Evolutionary conservation across 1,140 invertebrate genomes (phyloP), one percentile per base, ranked within the genome.

Genomic region (Penaeus japonicus): DNA sequence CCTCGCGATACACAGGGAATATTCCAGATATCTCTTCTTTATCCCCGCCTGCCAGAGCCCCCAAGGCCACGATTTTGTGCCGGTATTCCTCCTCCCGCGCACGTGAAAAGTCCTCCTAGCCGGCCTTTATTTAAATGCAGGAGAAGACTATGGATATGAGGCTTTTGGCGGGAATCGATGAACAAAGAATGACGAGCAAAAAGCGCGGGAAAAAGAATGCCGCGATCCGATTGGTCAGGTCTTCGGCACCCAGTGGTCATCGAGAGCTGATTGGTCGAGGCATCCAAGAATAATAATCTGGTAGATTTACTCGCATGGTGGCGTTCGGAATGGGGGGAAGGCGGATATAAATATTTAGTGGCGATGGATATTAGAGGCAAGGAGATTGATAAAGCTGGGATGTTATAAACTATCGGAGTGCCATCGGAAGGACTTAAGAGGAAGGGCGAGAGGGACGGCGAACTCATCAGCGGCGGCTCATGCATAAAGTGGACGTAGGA

Each of bases 131-230:
- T 88, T 88, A 88, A 88, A 88, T 88, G 87, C 87, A 88, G 87
- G 87, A 88, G 80, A 57, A 88, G 87, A 73, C 87, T 88, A 83
- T 75, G 87, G 87, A 88, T 88, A 88, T 88, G 87, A 88, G 87
- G 87, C 87, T 88, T 88, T 88, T 88, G 87, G 80, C 87, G 79
- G 70, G 87, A 88, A 88, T 88, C 87, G 87, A 88, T 88, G 87
- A 88, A 88, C 87, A 88, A 88, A 88, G 87, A 88, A 88, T 88
- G 87, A 88, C 87, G 87, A 88, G 87, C 87, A 88, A 88, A 88
- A 88, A 88, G 87, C 80, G 87, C 87, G 53, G 87, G 87, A 82
- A 83, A 88, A 88, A 88, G 87, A 88, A 88, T 88, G 87, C 87
- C 54, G 81, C 77, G 80, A 83, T 88, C 87, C 87, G 87, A 88